Conservation (phyloP, 2,888 invertebrate genomes). For the Agonopterix alstromeriana region DNA sequence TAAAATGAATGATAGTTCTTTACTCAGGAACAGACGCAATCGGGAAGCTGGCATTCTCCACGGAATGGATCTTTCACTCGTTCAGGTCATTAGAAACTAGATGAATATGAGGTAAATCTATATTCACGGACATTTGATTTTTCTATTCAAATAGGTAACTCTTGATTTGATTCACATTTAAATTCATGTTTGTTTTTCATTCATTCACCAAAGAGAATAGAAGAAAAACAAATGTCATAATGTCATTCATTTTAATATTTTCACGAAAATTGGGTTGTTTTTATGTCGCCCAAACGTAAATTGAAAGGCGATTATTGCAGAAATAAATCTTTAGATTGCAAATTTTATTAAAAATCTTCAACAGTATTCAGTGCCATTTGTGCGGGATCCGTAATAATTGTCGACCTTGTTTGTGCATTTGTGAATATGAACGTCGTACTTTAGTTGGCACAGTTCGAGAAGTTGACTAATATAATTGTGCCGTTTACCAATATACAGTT, state of each 20-base stretch:
- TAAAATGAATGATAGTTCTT: too few relatives aligned
- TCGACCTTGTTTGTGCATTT: conserved; percentile 66
- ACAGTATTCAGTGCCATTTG: conserved; percentile 19
- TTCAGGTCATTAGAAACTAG: too few relatives aligned
- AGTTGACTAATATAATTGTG: conserved; percentile 27
- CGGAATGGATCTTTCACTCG: too few relatives aligned
- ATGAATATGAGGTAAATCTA: too few relatives aligned
- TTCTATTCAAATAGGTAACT: too few relatives aligned
- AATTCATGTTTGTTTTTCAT: too few relatives aligned
- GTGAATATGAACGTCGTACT: conserved; percentile 35
- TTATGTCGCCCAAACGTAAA: conserved; percentile 37
- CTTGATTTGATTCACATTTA: too few relatives aligned
- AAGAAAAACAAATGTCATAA: too few relatives aligned
- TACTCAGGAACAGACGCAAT: too few relatives aligned
- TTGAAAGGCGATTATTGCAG: conserved; percentile 20
- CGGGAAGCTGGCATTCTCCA: too few relatives aligned
- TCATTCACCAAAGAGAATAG: too few relatives aligned
- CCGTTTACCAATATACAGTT: conserved; percentile 7
- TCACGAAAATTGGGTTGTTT: conserved; percentile 55
- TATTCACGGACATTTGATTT: too few relatives aligned
- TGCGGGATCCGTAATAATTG: conserved; percentile 24
- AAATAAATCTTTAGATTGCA: conserved; percentile 19
- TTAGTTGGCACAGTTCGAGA: conserved; percentile 41
- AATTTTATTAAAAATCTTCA: conserved; percentile 12
- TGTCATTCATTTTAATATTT: conserved; percentile 35